Base-by-base conservation (phyloP, 2,113 vertebrate genomes). In the Zosterops japonicus region DNA sequence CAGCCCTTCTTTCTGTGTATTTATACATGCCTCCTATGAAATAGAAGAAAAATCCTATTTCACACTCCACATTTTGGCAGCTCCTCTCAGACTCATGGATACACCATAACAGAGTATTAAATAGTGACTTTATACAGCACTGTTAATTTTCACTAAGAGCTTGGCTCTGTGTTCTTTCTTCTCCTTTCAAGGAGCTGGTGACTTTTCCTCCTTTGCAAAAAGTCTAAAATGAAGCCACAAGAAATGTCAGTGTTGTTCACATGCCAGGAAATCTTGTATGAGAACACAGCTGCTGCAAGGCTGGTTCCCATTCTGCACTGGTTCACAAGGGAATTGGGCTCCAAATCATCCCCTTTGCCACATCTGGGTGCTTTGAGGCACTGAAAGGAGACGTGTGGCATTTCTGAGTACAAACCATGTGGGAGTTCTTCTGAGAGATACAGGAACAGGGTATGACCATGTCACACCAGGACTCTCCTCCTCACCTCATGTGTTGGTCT, bases 41-140 rank as follows among this genome's bases (percentile, higher is more conserved):
- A 90, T 22, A 86, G 76, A 71, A 81, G 68, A 47, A 93, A 94
- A 97, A 90, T 93, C 72, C 60, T 57, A 23, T 93, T 96, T 96
- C 90, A 96, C 68, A 78, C 64, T 88, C 35, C 23, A 42, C 18
- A n/a, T 92, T 89, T 89, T 94, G 88, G 60, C 83, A 92, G 49
- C 44, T 89, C 18, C 57, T 87, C 25, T 69, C 28, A 33, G 28
- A 68, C 19, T 65, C 28, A 71, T 35, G 52, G 52, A 64, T 64
- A 60, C 29, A 68, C 64, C 74, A 76, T 77, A 94, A 83, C 59
- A 79, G 23, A 67, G 49, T 56, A 78, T 85, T 93, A 61, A 67
- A 76, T 18, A 74, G 71, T 57, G 79, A 90, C 64, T 93, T 65
- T 94, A 74, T 22, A 41, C 44, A 83, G 17, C 25, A 17, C 71